These are phyloP conservation scores for Drosophila sucinea DNA, from an alignment of 1,140 invertebrate species.

Conservation along the genomic window DNA sequence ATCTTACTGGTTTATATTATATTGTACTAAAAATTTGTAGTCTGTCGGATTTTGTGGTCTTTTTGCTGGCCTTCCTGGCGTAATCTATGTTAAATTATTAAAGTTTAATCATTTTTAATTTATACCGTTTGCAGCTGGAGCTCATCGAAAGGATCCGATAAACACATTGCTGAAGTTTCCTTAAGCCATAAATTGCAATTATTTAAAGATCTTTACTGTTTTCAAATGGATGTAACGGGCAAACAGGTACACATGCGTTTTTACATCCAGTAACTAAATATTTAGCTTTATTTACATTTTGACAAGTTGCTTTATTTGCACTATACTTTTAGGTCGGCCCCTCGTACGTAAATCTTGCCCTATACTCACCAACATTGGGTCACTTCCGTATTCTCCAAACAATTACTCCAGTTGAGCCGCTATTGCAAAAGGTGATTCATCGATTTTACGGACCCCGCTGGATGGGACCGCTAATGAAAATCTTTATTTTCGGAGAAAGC, in stretches of 20 bases:
- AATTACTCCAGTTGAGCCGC: conserved; percentile 91
- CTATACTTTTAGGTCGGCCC: conserved; percentile 88
- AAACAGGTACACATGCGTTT: conserved; percentile 52
- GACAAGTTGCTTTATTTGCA: neutral
- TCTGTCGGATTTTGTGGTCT: too few species aligned
- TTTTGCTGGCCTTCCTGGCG: too few species aligned
- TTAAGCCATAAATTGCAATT: conserved; percentile 62
- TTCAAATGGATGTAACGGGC: conserved; percentile 59
- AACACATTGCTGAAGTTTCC: conserved; percentile 63
- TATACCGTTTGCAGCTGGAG: conserved; percentile 55
- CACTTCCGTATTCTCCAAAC: conserved; percentile 89
- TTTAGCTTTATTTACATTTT: too few species aligned
- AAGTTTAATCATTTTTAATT: neutral
- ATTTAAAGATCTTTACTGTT: conserved; percentile 50
- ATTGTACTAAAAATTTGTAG: too few species aligned
- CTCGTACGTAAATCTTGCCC: conserved; percentile 88
- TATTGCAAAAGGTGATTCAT: conserved; percentile 91
- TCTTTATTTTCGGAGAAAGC: conserved; percentile 89
- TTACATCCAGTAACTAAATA: neutral
- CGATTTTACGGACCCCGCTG: conserved; percentile 87
- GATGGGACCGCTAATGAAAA: conserved; percentile 87
- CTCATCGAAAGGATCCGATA: conserved; percentile 19
- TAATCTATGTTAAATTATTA: too few species aligned
- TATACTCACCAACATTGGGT: conserved; percentile 86
- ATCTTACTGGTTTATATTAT: too few species aligned